Evolutionary conservation across 2,888 invertebrate genomes (phyloP).

Genomic region (Agriopis leucophaearia): DNA sequence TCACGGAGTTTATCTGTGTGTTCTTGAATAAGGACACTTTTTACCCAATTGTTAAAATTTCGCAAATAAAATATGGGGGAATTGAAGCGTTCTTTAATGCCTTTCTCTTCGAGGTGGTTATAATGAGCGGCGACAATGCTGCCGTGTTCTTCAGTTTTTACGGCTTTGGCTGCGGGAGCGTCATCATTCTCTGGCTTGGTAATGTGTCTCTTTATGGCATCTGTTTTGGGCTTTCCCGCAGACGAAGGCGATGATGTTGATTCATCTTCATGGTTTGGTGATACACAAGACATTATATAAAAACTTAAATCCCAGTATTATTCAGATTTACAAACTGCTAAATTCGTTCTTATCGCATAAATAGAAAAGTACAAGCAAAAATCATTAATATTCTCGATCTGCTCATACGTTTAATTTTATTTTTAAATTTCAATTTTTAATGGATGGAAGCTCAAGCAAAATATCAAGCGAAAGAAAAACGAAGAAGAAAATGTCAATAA

Average conservation of each 20-base stretch:
- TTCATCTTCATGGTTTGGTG: conserved; percentile 35
- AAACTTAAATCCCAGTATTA: conserved; percentile 10
- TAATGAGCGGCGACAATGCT: conserved; percentile 96
- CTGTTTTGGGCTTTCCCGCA: conserved; percentile 13
- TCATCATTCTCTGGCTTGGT: conserved; percentile 40
- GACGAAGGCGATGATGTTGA: conserved; percentile 21
- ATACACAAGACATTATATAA: conserved; percentile 40
- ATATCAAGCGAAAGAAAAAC: neutral
- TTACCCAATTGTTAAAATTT: conserved; percentile 99
- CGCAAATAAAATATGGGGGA: conserved; percentile 97
- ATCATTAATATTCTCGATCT: neutral
- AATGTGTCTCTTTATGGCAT: conserved; percentile 8
- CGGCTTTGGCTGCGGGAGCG: conserved; percentile 14
- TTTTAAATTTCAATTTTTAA: too few species aligned
- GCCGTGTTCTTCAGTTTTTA: conserved; percentile 73
- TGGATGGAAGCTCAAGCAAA: too few species aligned
- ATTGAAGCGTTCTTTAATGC: conserved; percentile 91
- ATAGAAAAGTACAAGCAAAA: neutral
- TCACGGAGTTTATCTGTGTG: conserved; percentile 89
- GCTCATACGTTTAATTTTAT: too few species aligned
- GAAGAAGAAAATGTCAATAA: neutral
- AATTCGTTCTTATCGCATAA: neutral
- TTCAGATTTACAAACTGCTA: neutral
- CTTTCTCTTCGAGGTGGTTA: conserved; percentile 94
- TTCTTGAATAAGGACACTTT: conserved; percentile 97